phyloP scores from a whole-genome alignment of 2,888 invertebrate genomes.

The Notodonta ziczac region DNA sequence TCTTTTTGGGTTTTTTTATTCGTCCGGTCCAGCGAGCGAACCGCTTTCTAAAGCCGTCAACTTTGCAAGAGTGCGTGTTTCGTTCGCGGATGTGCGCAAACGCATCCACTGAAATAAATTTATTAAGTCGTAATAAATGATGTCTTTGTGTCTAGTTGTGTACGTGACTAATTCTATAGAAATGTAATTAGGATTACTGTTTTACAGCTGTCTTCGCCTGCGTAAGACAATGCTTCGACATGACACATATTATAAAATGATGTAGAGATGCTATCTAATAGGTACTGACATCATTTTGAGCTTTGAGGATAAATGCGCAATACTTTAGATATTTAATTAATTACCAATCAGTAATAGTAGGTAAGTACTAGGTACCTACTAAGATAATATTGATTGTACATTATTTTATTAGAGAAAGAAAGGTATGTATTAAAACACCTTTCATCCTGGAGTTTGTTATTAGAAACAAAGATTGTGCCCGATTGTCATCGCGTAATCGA shows the following conservation, averaged over 20 bases:
- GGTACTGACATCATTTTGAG: too few species aligned
- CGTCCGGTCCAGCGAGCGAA: conserved; percentile 69
- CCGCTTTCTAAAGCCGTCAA: conserved; percentile 77
- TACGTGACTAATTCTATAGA: conserved; percentile 20
- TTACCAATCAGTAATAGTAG: too few species aligned
- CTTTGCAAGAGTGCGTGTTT: conserved; percentile 64
- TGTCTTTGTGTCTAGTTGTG: conserved; percentile 20
- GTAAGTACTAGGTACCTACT: too few species aligned
- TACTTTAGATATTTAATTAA: too few species aligned
- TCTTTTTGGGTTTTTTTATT: conserved; percentile 61
- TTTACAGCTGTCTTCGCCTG: neutral
- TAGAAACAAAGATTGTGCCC: conserved; percentile 2
- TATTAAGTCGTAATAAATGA: conserved; percentile 43
- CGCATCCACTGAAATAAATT: conserved; percentile 48
- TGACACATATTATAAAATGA: neutral
- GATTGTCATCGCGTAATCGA: conserved; percentile 12
- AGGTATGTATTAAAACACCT: too few species aligned
- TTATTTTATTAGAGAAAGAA: too few species aligned
- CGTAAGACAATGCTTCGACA: conserved; percentile 1
- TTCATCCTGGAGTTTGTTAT: too few species aligned
- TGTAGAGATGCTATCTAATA: neutral
- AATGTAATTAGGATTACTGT: conserved; percentile 1
- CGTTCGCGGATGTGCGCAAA: conserved; percentile 67
- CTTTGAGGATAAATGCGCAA: too few species aligned
- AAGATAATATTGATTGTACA: too few species aligned